Evolutionary conservation across 1,140 invertebrate genomes (phyloP), one percentile per base, ranked within the genome.

Genomic region (Lasaia peninsularis): DNA sequence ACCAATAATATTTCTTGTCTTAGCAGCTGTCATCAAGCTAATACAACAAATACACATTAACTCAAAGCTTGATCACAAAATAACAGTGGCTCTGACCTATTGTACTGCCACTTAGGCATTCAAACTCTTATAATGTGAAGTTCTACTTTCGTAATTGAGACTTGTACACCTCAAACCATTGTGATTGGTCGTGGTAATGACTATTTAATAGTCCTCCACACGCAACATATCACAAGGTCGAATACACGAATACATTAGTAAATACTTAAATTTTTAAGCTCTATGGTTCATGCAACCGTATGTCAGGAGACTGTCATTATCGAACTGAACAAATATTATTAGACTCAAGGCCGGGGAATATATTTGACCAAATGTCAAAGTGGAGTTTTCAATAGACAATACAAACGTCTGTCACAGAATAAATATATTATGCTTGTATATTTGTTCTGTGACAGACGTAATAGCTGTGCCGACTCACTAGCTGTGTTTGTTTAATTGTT

Each of bases 111-210:
- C 37, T 21, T 48, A 48, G 20, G 18, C 37, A 11, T 44, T 18
- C 11, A 20, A 18, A 48, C 16, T n/a, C n/a, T n/a, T 11, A 21
- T 48, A 20, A 11, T 48, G 40, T 48, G n/a, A 20, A 44, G 40
- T n/a, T 11, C 40, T 48, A 48, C 40, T 48, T 48, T 20, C 18
- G 40, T 48, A 48, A 48, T 48, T 48, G 40, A 48, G 40, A 48
- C 40, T 48, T 48, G 40, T 10, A 48, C 18, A 48, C 20, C 20
- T 48, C 40, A 21, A 48, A 48, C 11, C 20, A 48, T 12, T 37
- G 35, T 34, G 33, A 34, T 20, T 48, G 3, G 11, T 48, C 11
- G 16, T 11, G 18, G 40, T 48, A 48, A 48, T 48, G 16, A 48
- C 40, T 21, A 48, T 48, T 48, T 48, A 48, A 48, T 48, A 20